Conservation (phyloP, 2,888 invertebrate genomes). For the Notodonta dromedarius region DNA sequence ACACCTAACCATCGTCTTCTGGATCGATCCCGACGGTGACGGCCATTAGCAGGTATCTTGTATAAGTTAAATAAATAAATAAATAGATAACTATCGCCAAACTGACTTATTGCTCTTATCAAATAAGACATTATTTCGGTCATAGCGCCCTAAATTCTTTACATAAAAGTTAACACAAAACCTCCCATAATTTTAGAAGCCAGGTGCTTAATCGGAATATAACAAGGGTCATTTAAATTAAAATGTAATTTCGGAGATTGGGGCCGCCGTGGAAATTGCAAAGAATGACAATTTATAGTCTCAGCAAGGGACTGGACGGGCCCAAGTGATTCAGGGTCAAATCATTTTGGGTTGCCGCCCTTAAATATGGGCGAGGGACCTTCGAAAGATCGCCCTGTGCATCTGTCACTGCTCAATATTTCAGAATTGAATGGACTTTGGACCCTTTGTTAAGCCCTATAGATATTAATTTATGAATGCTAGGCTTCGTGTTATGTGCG, state of each 20-base stretch:
- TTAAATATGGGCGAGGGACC: slow-evolving; percentile 3
- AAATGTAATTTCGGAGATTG: slow-evolving; percentile 7
- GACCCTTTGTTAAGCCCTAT: background rate
- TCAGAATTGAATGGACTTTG: background rate
- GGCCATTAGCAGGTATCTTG: no score
- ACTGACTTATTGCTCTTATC: no score
- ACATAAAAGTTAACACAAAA: background rate
- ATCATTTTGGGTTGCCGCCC: slow-evolving; percentile 2
- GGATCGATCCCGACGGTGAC: no score
- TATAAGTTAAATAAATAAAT: no score
- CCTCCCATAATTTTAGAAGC: slow-evolving; percentile 1
- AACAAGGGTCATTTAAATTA: background rate
- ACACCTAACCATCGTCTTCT: no score
- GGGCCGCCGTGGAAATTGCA: background rate
- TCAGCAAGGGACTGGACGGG: background rate
- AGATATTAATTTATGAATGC: slow-evolving; percentile 4
- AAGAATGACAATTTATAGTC: slow-evolving; percentile 7
- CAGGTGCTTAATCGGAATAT: background rate
- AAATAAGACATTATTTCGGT: no score
- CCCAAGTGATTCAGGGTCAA: slow-evolving; percentile 6
- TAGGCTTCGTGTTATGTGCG: background rate
- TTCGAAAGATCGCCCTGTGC: slow-evolving; percentile 1
- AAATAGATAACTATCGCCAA: no score
- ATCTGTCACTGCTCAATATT: slow-evolving; percentile 7
- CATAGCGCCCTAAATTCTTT: no score